Evolutionary conservation across 2,113 vertebrate species (phyloP).

Genomic region (human): GRCh38 chr7:92607501-92608000

Average conservation of each 20-base stretch:
- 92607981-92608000: slow-evolving; percentile 49
- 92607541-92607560: slow-evolving; percentile 62
- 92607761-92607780: slow-evolving; percentile 23
- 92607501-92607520: slow-evolving; percentile 74
- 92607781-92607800: slow-evolving; percentile 55
- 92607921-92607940: slow-evolving; percentile 52
- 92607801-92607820: slow-evolving; percentile 47
- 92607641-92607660: slow-evolving; percentile 81
- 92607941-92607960: slow-evolving; percentile 62
- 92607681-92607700: slow-evolving; percentile 83
- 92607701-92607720: slow-evolving; percentile 77
- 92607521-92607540: slow-evolving; percentile 75
- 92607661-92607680: slow-evolving; percentile 80
- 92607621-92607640: slow-evolving; percentile 74
- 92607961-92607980: slow-evolving; percentile 71
- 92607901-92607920: slow-evolving; percentile 47
- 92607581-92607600: slow-evolving; percentile 66
- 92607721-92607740: slow-evolving; percentile 68
- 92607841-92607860: not conserved
- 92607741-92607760: slow-evolving; percentile 58
- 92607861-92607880: slow-evolving; percentile 48
- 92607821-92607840: slow-evolving; percentile 46
- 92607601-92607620: slow-evolving; percentile 63
- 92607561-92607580: slow-evolving; percentile 63
- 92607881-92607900: slow-evolving; percentile 40